phyloP scores from a whole-genome alignment of 2,113 vertebrate genomes.

The Cebus imitator region DNA sequence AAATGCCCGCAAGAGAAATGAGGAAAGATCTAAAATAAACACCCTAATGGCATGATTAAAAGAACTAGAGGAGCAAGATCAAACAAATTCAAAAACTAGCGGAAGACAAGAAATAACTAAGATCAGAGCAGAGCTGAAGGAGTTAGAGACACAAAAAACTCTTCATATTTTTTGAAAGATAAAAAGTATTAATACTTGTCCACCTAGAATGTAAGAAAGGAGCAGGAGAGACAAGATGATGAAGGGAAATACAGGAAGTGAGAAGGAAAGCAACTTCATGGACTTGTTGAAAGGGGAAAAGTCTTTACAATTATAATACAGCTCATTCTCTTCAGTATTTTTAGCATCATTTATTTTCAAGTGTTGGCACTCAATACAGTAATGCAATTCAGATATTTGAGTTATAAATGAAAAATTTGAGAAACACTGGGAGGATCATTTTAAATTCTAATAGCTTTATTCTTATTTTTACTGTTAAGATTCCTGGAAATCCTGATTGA shows the following conservation, averaged over 20 bases:
- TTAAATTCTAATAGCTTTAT: not conserved
- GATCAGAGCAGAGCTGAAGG: no score
- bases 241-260: not conserved
- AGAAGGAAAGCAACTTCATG: not conserved
- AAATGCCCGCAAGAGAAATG: no score
- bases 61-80: no score
- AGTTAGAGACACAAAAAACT: no score
- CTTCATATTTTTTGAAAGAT: not conserved
- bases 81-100: no score
- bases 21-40: no score
- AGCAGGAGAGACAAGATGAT: not conserved
- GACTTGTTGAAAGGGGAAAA: not conserved
- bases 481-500: slow-evolving; percentile 18
- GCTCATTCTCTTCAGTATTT: not conserved
- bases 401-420: not conserved
- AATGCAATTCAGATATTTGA: not conserved
- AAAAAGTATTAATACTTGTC: not conserved
- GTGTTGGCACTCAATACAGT: not conserved
- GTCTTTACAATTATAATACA: not conserved
- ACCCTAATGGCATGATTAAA: no score
- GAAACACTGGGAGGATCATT: not conserved
- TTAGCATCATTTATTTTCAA: not conserved
- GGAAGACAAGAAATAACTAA: no score
- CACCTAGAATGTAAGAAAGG: not conserved
- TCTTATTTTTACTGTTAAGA: not conserved